phyloP scores from a whole-genome alignment of 2,888 invertebrate species.

The Lycia hirtaria region DNA sequence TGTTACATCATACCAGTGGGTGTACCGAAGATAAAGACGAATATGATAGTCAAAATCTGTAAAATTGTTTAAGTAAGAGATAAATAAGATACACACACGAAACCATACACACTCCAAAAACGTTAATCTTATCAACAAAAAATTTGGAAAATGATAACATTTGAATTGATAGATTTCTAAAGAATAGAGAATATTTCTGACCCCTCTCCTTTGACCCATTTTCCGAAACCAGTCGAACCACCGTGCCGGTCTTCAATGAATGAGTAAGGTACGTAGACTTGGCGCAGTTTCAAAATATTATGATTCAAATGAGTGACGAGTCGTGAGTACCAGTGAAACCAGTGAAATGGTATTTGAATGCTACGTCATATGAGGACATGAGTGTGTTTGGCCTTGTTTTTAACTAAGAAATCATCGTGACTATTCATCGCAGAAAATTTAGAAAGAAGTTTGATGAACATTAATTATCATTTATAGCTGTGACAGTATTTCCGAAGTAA shows the following conservation, averaged over 20 bases:
- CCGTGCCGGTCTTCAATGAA: constrained; percentile 44
- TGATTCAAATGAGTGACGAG: constrained; percentile 58
- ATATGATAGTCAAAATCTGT: too few species aligned
- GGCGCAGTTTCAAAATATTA: constrained; percentile 62
- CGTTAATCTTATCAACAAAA: too few species aligned
- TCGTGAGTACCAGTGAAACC: constrained; percentile 33
- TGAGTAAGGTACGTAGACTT: constrained; percentile 54
- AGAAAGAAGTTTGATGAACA: background rate
- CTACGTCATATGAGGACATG: constrained; percentile 20
- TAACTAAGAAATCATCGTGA: constrained; percentile 6
- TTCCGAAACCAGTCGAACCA: constrained; percentile 17
- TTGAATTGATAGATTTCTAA: too few species aligned
- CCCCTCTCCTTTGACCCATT: background rate
- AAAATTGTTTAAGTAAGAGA: too few species aligned
- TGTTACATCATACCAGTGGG: too few species aligned
- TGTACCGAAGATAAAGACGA: background rate
- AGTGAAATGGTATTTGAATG: constrained; percentile 30
- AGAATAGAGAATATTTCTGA: too few species aligned
- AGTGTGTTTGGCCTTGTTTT: constrained; percentile 32
- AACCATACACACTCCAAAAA: too few species aligned
- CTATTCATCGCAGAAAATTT: constrained; percentile 18
- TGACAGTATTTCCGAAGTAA: too few species aligned
- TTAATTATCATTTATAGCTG: too few species aligned
- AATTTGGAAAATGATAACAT: too few species aligned
- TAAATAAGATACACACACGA: too few species aligned